Evolutionary conservation across 1,140 invertebrate species (phyloP).

Genomic region (Drosophila lini): DNA sequence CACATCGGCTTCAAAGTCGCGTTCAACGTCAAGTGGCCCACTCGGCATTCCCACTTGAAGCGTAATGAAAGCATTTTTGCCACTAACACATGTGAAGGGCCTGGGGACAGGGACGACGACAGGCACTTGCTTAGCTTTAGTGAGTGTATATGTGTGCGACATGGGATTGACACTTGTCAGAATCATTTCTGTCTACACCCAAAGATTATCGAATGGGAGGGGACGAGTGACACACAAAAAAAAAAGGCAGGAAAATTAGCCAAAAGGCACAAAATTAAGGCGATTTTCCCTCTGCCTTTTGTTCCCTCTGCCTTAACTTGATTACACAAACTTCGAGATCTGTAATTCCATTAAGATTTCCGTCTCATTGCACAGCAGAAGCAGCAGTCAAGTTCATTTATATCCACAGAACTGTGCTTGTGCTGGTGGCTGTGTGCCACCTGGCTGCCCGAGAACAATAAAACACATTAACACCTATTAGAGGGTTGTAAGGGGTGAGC

Average conservation of each 20-base stretch:
- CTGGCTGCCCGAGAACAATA: constrained; percentile 62
- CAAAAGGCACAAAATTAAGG: constrained; percentile 21
- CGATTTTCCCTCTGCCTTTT: neutral
- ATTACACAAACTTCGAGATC: constrained; percentile 37
- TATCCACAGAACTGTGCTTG: constrained; percentile 20
- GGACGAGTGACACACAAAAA: neutral
- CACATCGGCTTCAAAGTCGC: constrained; percentile 53
- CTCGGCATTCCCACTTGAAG: constrained; percentile 77
- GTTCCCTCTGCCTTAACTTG: constrained; percentile 1
- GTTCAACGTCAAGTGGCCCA: constrained; percentile 73
- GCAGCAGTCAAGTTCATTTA: constrained; percentile 50
- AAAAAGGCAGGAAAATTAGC: constrained; percentile 20
- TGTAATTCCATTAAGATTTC: constrained; percentile 62
- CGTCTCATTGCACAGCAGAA: constrained; percentile 49
- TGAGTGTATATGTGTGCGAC: constrained; percentile 43
- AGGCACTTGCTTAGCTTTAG: constrained; percentile 56
- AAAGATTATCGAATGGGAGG: constrained; percentile 21
- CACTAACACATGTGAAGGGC: constrained; percentile 56
- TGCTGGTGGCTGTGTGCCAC: constrained; percentile 27
- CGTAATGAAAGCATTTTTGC: constrained; percentile 80
- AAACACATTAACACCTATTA: constrained; percentile 79
- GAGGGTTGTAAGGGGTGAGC: constrained; percentile 13
- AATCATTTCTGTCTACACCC: constrained; percentile 54
- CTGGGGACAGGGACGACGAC: neutral
- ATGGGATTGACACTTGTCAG: constrained; percentile 69